phyloP scores from a whole-genome alignment of 2,797 vertebrate genomes.

The Neostethus bicornis region DNA sequence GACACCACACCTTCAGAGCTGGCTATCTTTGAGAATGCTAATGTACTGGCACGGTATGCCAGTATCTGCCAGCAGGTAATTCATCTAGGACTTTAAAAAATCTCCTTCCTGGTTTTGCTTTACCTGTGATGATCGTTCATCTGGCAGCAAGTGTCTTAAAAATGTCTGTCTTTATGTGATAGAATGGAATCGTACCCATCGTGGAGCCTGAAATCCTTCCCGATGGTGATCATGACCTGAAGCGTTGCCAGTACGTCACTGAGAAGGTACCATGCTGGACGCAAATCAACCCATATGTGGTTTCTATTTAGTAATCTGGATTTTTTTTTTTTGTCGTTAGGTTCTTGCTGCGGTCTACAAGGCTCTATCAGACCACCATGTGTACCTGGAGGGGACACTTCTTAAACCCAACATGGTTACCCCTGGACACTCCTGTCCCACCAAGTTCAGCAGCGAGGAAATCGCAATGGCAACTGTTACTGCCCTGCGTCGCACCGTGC shows the following conservation, averaged over 20 bases:
- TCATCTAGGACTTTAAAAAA: too few species aligned
- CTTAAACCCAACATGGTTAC: constrained; percentile 99
- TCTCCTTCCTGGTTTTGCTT: too few species aligned
- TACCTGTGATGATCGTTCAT: too few species aligned
- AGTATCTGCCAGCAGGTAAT: constrained; percentile 99
- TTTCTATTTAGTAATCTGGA: background rate
- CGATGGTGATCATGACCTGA: constrained; percentile 96
- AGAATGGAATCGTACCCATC: constrained; percentile 98
- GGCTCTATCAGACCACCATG: constrained; percentile 94
- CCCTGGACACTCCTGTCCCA: constrained; percentile 91
- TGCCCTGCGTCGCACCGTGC: constrained; percentile 93
- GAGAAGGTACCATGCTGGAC: constrained; percentile 86
- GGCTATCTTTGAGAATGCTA: constrained; percentile 95
- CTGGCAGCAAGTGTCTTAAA: background rate
- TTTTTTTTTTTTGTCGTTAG: constrained; percentile 64
- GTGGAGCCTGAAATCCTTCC: constrained; percentile 98
- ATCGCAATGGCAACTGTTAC: constrained; percentile 97
- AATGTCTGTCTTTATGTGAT: constrained; percentile 19
- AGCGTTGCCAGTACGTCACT: constrained; percentile 94
- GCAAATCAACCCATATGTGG: background rate
- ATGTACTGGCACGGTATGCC: constrained; percentile 95
- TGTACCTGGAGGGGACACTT: constrained; percentile 96
- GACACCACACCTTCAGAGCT: constrained; percentile 91
- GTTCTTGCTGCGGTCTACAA: constrained; percentile 96
- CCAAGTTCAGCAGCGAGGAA: constrained; percentile 88